phyloP scores from a whole-genome alignment of 2,113 vertebrate genomes.

The Orientallactaga bullata region DNA sequence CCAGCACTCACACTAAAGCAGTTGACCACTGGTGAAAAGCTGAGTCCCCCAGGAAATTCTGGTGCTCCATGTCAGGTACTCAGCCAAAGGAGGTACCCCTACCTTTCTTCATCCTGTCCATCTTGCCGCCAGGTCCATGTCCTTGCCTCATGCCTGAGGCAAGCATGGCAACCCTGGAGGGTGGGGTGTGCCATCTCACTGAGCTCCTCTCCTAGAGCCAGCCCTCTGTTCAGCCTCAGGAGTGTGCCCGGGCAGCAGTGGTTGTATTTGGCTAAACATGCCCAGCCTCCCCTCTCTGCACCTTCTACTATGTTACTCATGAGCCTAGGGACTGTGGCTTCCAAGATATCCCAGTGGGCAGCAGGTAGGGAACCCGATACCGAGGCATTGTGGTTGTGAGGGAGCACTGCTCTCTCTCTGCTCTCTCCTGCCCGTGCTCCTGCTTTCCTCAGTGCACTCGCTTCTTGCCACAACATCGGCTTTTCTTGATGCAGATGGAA shows the following conservation, averaged over 20 bases:
- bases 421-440: neutral
- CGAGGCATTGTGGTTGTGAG: neutral
- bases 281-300: neutral
- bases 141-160: neutral
- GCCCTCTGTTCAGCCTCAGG: neutral
- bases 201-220: neutral
- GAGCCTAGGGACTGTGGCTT: neutral
- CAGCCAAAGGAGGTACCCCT: too few relatives aligned
- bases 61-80: neutral
- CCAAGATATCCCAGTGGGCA: neutral
- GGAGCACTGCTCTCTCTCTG: neutral
- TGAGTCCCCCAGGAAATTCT: neutral
- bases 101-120: neutral
- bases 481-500: constrained; percentile 14
- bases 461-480: neutral
- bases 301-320: neutral
- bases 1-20: accelerated
- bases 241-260: neutral
- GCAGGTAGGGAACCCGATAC: neutral
- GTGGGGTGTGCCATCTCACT: neutral
- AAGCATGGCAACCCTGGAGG: neutral
- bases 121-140: neutral
- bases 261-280: neutral
- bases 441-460: too few relatives aligned
- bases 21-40: too few relatives aligned